Base-by-base conservation (phyloP, 2,888 invertebrate species). In the Nudaria mundana region DNA sequence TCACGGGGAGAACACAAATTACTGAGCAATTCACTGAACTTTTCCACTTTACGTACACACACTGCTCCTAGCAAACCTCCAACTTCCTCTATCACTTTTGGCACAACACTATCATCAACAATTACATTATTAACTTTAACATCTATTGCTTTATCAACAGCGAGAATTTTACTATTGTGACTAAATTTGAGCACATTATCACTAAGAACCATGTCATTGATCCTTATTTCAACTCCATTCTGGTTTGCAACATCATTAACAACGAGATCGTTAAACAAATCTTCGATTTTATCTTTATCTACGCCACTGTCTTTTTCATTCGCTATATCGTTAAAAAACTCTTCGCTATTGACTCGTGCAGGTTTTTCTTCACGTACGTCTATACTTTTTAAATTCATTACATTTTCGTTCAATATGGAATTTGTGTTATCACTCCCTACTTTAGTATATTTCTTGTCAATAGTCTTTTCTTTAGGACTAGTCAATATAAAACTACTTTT, bases 11-110 rank as follows among this genome's bases (percentile, higher is more conserved):
- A 85, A 74, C 88, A 87, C 58, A 88, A 71, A 68, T 86, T 88
- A 74, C 84, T 87, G 47, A 88, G 82, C 72, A 88, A 72, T 70
- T 88, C 88, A 87, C 88, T 88, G 60, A 88, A 88, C 56, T 77
- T 79, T 74, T 86, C 86, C 67, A 88, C 88, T 86, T 82, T 86
- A 43, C 82, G 77, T 55, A 88, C 86, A 84, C 88, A 88, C 71
- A 83, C 86, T 38, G 79, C 87, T 51, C 83, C 85, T 52, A 87
- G 67, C 56, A 85, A 72, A 11, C 81, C 79, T 46, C 75, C 71
- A 6, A 76, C 69, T 50, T 78, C 81, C 41, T 69, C 71, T 54
- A 75, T 71, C 65, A 78, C 79, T 71, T 82, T 81, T 83, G 83
- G 83, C 79, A 81, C 82, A 74, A 74, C 76, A 71, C 73, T 76